Evolutionary conservation across 2,113 vertebrate genomes (phyloP), one percentile per base, ranked within the genome.

Genomic region (Entomyzon cyanotis): DNA sequence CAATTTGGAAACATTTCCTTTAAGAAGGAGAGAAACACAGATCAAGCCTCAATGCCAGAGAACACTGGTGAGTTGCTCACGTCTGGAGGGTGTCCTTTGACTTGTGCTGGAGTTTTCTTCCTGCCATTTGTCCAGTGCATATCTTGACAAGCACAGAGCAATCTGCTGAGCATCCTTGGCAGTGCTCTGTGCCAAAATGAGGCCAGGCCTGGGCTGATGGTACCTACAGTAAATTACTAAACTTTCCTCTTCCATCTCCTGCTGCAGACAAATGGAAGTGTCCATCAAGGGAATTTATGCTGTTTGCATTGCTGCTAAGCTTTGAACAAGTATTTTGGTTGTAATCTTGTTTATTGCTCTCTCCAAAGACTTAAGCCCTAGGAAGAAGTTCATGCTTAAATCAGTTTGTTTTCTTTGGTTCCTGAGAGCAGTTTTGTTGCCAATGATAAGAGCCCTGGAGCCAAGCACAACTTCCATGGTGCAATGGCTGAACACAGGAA

Each of bases 11-110:
- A 99, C 95, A 98, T 99, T 82, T 96, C 98, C 94, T 99, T 99
- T 73, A 99, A 99, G 97, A 99, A 99, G 95, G 99, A 99, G 96
- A 98, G 99, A 93, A 99, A 99, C 97, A 99, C 99, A 0, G 99
- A 99, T 60, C 99, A 99, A 95, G 99, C 99, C 33, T 99, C 99
- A 27, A 99, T 99, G 99, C 99, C 99, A 7, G 99, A 99, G 97
- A 99, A 99, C 79, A 99, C 99, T 67, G 99, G 99, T 99, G 96
- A 93, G 94, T 82, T 35, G 17, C 9, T 69, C 21, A 1, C 0
- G 0, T 14, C 70, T 85, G 24, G 10, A 3, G 27, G 28, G 27
- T 39, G 71, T 46, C 33, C 39, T 75, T 31, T 63, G 30, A 2
- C 65, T 20, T 39, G 28, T 7, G 11, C 71, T 84, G 41, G 10